These are phyloP conservation scores for Cylindroiulus punctatus DNA, from an alignment of 2,888 invertebrate genomes.

Conservation along the genomic window DNA sequence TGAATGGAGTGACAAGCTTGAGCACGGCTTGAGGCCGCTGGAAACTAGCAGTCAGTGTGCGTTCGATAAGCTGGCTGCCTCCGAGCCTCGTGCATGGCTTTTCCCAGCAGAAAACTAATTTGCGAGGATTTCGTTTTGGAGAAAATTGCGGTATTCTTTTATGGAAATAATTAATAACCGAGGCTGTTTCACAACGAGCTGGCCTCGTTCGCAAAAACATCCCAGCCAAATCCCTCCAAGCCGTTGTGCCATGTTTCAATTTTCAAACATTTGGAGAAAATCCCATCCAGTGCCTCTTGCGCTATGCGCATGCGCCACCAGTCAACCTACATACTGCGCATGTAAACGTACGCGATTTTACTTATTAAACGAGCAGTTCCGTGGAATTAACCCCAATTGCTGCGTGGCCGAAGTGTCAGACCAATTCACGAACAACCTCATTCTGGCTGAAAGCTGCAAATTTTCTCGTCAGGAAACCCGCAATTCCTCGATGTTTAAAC, in stretches of 20 bases:
- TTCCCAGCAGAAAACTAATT: not conserved
- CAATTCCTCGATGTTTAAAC: not conserved
- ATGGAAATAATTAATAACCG: constrained; percentile 27
- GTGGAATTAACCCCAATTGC: constrained; percentile 16
- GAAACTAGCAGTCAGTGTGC: not conserved
- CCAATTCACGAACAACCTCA: constrained; percentile 17
- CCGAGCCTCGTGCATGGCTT: too few species aligned
- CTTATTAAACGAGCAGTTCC: not conserved
- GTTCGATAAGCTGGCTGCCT: not conserved
- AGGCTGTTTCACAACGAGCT: not conserved
- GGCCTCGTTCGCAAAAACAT: too few species aligned
- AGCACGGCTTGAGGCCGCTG: not conserved
- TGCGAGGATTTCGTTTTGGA: not conserved
- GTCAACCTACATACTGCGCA: not conserved
- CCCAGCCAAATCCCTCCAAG: not conserved
- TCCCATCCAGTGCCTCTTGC: not conserved
- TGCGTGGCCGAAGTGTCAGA: not conserved
- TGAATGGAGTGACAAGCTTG: not conserved
- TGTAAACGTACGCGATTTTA: not conserved
- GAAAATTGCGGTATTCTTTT: not conserved
- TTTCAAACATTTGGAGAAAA: not conserved
- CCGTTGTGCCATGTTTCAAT: not conserved
- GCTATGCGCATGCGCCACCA: not conserved
- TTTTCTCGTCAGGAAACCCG: not conserved
- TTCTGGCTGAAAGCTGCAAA: not conserved